A percentile compares a stretch with the other conserved stretches of the same genome.
Evolutionary conservation across 2,888 invertebrate genomes (phyloP).

Genomic region (Noctua janthe): DNA sequence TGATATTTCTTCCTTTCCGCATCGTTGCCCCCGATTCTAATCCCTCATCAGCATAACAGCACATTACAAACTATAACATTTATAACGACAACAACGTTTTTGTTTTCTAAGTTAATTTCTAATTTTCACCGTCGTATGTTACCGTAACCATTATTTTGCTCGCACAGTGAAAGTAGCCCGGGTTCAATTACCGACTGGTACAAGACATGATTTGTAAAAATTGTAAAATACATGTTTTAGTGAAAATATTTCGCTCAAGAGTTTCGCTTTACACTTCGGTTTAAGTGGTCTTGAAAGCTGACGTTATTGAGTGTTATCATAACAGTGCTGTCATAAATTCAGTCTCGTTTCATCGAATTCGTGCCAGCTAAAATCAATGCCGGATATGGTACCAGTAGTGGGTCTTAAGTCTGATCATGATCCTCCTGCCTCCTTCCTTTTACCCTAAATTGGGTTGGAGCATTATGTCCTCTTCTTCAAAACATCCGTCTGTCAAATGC

Average conservation of each 20-base stretch:
- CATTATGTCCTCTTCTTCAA: neutral
- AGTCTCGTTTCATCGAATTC: slow-evolving; percentile 2
- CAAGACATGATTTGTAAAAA: slow-evolving; percentile 64
- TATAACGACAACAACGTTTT: slow-evolving; percentile 57
- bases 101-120: slow-evolving; percentile 79
- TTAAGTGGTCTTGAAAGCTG: slow-evolving; percentile 49
- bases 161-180: slow-evolving; percentile 79
- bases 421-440: neutral
- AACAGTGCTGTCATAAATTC: slow-evolving; percentile 38
- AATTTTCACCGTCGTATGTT: slow-evolving; percentile 82
- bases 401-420: neutral
- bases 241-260: slow-evolving; percentile 47
- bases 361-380: neutral
- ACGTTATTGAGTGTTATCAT: slow-evolving; percentile 42
- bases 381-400: neutral
- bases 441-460: neutral
- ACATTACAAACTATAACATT: slow-evolving; percentile 39
- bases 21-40: slow-evolving; percentile 21
- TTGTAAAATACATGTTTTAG: slow-evolving; percentile 56
- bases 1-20: slow-evolving; percentile 31
- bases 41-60: slow-evolving; percentile 51
- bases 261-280: slow-evolving; percentile 42
- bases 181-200: slow-evolving; percentile 61
- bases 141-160: slow-evolving; percentile 80
- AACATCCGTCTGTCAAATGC: neutral